Percentiles rank a stretch among this genome's conserved stretches.
These are phyloP conservation scores for Nasonia giraulti DNA, from an alignment of 1,140 invertebrate species.

Conservation along the genomic window DNA sequence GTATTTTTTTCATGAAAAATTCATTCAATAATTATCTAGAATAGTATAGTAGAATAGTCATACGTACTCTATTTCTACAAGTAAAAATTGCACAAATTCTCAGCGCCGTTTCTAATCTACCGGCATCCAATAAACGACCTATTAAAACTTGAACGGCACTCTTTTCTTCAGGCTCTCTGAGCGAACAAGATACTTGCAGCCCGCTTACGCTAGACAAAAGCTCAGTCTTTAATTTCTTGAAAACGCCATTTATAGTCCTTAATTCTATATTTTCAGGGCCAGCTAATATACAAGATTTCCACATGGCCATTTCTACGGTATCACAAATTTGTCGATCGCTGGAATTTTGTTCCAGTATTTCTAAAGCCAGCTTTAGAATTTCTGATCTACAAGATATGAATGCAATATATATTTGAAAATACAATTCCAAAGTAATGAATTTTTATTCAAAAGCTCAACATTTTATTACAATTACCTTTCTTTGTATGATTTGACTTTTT, in stretches of 20 bases:
- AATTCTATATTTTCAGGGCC: slow-evolving; percentile 65
- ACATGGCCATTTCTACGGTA: slow-evolving; percentile 69
- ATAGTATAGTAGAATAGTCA: not conserved
- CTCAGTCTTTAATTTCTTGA: slow-evolving; percentile 67
- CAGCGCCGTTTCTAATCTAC: slow-evolving; percentile 63
- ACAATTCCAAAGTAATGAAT: slow-evolving; percentile 3
- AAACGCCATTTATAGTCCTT: slow-evolving; percentile 48
- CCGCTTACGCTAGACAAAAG: slow-evolving; percentile 62
- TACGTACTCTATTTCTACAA: slow-evolving; percentile 63
- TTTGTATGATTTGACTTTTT: slow-evolving; percentile 69
- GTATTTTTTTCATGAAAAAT: slow-evolving; percentile 1
- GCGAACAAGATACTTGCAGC: slow-evolving; percentile 58
- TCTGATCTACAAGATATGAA: slow-evolving; percentile 60
- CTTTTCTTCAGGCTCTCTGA: slow-evolving; percentile 59
- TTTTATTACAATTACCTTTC: slow-evolving; percentile 58
- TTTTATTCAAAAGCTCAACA: not conserved
- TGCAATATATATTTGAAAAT: not conserved
- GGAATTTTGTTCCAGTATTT: slow-evolving; percentile 62
- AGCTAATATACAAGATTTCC: slow-evolving; percentile 69
- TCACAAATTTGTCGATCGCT: slow-evolving; percentile 62
- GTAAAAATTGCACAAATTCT: slow-evolving; percentile 67
- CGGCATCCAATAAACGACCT: slow-evolving; percentile 64
- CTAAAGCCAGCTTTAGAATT: slow-evolving; percentile 64
- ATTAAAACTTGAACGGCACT: slow-evolving; percentile 62
- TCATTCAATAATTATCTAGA: not conserved